These are phyloP conservation scores for Nematostella vectensis DNA, from an alignment of 92 coral and sea anemone genomes.

Conservation along the genomic window DNA sequence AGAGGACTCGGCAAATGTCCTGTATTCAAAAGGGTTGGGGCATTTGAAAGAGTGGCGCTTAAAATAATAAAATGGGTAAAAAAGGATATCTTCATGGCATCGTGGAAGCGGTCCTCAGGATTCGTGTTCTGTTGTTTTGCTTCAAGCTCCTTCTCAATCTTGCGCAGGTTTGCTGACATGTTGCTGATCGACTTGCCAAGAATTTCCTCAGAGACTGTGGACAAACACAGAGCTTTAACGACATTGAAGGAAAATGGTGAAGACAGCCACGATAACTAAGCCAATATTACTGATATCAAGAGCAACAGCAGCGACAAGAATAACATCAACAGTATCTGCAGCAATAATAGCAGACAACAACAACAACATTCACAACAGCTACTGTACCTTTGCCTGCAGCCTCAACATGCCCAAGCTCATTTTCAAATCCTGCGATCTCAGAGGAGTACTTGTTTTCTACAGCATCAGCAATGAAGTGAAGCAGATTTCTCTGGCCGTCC, in stretches of 20 bases:
- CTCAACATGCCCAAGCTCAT: constrained; percentile 80
- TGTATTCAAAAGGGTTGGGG: no score
- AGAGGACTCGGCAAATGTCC: no score
- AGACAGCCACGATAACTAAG: not conserved
- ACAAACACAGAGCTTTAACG: no score
- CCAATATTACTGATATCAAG: no score
- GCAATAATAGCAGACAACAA: no score
- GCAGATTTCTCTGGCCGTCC: constrained; percentile 79
- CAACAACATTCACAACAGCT: not conserved
- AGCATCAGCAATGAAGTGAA: constrained; percentile 82
- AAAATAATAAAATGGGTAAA: no score
- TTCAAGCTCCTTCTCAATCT: constrained; percentile 78
- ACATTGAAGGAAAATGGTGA: no score
- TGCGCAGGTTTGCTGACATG: constrained; percentile 74
- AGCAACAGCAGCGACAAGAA: no score
- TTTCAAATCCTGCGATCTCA: constrained; percentile 93
- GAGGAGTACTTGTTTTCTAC: constrained; percentile 78
- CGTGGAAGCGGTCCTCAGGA: constrained; percentile 79
- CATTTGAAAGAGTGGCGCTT: no score
- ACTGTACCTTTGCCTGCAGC: constrained; percentile 78
- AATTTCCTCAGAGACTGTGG: constrained; percentile 86
- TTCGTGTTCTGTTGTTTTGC: constrained; percentile 34
- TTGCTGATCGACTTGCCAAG: constrained; percentile 70
- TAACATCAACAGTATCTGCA: no score
- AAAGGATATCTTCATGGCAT: constrained; percentile 84